These are phyloP conservation scores for Drosophila willistoni DNA, from an alignment of 1,140 invertebrate species.

Conservation along the genomic window DNA sequence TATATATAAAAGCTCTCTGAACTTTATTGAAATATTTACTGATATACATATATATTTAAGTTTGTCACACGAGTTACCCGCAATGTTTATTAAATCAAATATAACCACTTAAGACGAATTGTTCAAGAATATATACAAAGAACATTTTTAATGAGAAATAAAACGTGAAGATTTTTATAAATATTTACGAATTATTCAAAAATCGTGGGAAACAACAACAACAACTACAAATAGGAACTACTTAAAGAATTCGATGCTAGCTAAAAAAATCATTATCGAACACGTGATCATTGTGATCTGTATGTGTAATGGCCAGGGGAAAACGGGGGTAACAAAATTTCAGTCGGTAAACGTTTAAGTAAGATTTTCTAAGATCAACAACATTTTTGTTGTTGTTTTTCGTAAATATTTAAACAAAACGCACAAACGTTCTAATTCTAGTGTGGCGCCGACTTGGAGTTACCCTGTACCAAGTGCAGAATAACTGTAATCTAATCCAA, in stretches of 20 bases:
- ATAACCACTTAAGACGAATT: constrained; percentile 40
- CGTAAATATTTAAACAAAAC: constrained; percentile 74
- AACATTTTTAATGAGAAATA: constrained; percentile 51
- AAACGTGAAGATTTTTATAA: constrained; percentile 48
- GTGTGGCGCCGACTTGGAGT: background rate
- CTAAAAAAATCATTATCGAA: constrained; percentile 9
- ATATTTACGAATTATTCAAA: constrained; percentile 63
- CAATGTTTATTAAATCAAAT: constrained; percentile 21
- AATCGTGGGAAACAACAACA: constrained; percentile 60
- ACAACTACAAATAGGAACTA: background rate
- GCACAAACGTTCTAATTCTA: constrained; percentile 15
- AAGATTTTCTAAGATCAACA: constrained; percentile 48
- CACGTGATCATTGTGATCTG: constrained; percentile 58
- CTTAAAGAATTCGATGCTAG: constrained; percentile 14
- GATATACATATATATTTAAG: background rate
- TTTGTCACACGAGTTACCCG: constrained; percentile 28
- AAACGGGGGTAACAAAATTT: constrained; percentile 3
- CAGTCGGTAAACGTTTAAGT: constrained; percentile 29
- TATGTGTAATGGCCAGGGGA: constrained; percentile 22
- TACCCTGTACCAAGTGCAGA: background rate
- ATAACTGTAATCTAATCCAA: background rate
- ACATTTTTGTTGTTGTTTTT: constrained; percentile 38
- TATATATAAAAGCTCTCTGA: background rate
- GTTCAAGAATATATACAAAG: constrained; percentile 2
- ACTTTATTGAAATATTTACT: background rate